Base-by-base conservation (phyloP, 2,797 vertebrate species). In the Falco rusticolus region DNA sequence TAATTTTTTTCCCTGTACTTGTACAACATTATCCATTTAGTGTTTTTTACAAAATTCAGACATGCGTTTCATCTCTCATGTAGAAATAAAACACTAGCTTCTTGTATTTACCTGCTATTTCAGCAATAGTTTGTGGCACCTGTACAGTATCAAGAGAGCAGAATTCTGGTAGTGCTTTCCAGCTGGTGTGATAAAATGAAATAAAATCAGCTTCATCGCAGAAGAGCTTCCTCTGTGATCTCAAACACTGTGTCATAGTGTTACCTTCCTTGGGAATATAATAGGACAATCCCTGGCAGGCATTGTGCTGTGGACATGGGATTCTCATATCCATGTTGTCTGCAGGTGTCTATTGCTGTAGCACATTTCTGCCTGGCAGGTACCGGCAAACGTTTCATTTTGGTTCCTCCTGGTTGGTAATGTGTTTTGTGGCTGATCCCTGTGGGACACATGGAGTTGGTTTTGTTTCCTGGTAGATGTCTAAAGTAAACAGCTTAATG, bases 251-350 rank as follows among this genome's bases (percentile, higher is more conserved):
- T 20, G 16, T 66, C 4, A 5, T 45, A 28, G 43, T 3, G 3
- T 48, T 26, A n/a, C 21, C 24, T 13, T 64, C n/a, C 71, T 22
- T 0, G 0, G n/a, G n/a, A 37, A 14, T 20, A 13, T 8, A 14
- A 15, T 2, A 14, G 41, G 72, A 50, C 2, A 9, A 12, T 68
- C 43, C 50, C 29, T 16, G 20, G 56, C 57, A 69, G 63, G 50
- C 4, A 0, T 21, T 1, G 0, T 13, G 34, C 34, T 45, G 11
- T 1, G 4, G 50, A 19, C 0, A 0, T 31, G 47, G 39, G 22
- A 48, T 66, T 34, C 37, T 5, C 0, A 0, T 15, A 17, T 28
- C 41, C 7, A 2, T 14, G 12, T 56, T 64, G n/a, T 76, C 29
- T 57, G 43, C 17, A 68, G 37, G 37, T 6, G 7, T 34, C 41